A percentile compares a stretch with the other conserved stretches of the same genome.
Evolutionary conservation across 2,797 vertebrate species (phyloP).

Genomic region (Leptoclinus maculatus): DNA sequence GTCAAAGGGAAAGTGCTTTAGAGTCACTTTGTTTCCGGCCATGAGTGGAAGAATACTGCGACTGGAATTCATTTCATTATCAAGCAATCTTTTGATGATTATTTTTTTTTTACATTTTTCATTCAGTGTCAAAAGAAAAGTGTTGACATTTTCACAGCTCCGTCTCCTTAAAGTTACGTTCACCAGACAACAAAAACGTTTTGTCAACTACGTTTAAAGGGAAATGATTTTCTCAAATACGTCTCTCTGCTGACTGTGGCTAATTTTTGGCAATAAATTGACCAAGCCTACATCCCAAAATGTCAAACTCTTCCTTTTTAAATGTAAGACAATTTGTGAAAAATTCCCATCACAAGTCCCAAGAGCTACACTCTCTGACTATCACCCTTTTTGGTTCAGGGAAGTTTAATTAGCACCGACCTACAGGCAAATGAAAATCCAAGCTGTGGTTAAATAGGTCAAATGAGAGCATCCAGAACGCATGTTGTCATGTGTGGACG

Average conservation of each 20-base stretch:
- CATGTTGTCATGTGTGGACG: background rate
- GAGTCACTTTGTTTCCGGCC: slow-evolving; percentile 15
- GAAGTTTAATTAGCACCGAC: slow-evolving; percentile 49
- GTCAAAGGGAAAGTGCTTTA: slow-evolving; percentile 29
- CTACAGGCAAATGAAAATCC: slow-evolving; percentile 49
- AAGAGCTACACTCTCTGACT: slow-evolving; percentile 1
- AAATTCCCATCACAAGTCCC: background rate
- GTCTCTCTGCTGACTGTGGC: background rate
- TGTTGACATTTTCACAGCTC: background rate
- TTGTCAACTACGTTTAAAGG: too few relatives aligned
- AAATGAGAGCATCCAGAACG: slow-evolving; percentile 12
- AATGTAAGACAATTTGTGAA: background rate
- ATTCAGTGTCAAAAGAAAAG: background rate
- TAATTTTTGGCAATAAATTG: background rate
- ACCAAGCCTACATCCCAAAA: background rate
- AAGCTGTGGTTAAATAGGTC: slow-evolving; percentile 58
- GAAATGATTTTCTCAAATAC: too few relatives aligned
- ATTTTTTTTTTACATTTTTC: background rate
- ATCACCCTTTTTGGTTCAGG: slow-evolving; percentile 37
- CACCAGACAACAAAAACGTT: too few relatives aligned
- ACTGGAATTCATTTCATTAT: background rate
- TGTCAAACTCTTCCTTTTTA: background rate
- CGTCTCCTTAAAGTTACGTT: too few relatives aligned
- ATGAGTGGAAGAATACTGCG: background rate
- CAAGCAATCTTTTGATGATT: background rate